Conservation (phyloP, 2,797 vertebrate genomes). For the Vespertilio murinus region DNA sequence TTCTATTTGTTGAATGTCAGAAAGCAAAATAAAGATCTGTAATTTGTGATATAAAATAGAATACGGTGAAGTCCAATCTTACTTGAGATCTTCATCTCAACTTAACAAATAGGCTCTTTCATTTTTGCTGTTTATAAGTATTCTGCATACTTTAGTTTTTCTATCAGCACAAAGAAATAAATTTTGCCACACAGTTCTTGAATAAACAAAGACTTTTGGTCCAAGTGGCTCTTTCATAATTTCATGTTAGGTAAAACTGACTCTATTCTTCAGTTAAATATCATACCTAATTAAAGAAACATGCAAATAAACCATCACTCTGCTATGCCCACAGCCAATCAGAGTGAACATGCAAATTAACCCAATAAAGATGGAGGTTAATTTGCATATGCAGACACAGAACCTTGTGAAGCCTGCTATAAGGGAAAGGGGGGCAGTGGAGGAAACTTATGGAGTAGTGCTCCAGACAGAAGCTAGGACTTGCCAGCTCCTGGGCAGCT, state of each 20-base stretch:
- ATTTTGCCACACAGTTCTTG: not conserved
- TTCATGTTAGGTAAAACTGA: slow-evolving; percentile 9
- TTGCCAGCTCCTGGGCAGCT: too few species aligned
- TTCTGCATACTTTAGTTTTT: not conserved
- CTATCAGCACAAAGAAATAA: not conserved
- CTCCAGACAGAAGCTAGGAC: too few species aligned
- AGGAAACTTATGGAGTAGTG: too few species aligned
- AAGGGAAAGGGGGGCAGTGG: too few species aligned
- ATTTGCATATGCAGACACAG: too few species aligned
- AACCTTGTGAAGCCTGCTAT: too few species aligned
- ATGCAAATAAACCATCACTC: too few species aligned
- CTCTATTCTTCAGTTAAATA: not conserved
- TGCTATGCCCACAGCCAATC: too few species aligned
- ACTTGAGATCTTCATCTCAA: not conserved
- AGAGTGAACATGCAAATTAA: too few species aligned
- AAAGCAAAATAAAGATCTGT: slow-evolving; percentile 14
- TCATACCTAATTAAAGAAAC: too few species aligned
- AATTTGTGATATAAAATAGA: slow-evolving; percentile 34
- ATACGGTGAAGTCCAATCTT: not conserved
- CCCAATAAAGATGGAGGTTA: too few species aligned
- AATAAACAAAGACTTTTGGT: slow-evolving; percentile 13
- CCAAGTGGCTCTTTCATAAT: not conserved
- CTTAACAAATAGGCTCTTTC: not conserved
- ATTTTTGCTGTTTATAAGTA: not conserved
- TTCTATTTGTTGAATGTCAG: slow-evolving; percentile 14